Base-by-base conservation (phyloP, 2,797 vertebrate species). In the Rhynchonycteris naso region DNA sequence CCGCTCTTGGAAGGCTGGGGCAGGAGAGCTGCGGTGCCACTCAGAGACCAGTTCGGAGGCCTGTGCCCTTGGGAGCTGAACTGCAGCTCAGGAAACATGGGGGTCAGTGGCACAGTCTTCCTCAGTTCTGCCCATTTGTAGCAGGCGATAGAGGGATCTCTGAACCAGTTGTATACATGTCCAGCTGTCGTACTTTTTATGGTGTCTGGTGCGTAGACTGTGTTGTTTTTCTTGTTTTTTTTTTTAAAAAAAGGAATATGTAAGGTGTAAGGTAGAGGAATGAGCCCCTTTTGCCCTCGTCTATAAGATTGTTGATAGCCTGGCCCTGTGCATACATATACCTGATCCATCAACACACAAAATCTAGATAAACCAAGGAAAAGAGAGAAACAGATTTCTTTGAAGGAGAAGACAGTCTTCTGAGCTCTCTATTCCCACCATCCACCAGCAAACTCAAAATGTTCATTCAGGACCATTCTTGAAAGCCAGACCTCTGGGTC, bases 381-480 rank as follows among this genome's bases (percentile, higher is more conserved):
- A 92, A 88, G 28, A 35, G 26, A 7, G 3, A 54, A 54, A 88
- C 83, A 86, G 43, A 12, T 85, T 81, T 85, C 72, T 78, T 66
- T 52, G 56, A 38, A 54, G 58, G 59, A 71, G 54, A 82, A 93
- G 78, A 79, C 14, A 71, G 1, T 83, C 69, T 90, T 66, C 58
- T 84, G 56, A 86, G 72, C 65, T 68, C 72, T 79, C 54, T 75
- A 5, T 93, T 95, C 78, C 91, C 35, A 82, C 72, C 35, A 76
- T 74, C 91, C 35, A 82, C 72, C 35, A 76, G 68, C 75, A 95
- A 89, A 82, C 91, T 72, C 43, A 61, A 22, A 52, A 43, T 43
- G 30, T 88, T 79, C 52, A 30, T n/a, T 83, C 50, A 35, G 28
- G 35, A 56, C 56, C 21, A 30, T 35, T 76, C 43, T 52, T 43